Evolutionary conservation across 53 echinoderm and acorn worm genomes (phyloP).

Genomic region (Paracentrotus lividus): DNA sequence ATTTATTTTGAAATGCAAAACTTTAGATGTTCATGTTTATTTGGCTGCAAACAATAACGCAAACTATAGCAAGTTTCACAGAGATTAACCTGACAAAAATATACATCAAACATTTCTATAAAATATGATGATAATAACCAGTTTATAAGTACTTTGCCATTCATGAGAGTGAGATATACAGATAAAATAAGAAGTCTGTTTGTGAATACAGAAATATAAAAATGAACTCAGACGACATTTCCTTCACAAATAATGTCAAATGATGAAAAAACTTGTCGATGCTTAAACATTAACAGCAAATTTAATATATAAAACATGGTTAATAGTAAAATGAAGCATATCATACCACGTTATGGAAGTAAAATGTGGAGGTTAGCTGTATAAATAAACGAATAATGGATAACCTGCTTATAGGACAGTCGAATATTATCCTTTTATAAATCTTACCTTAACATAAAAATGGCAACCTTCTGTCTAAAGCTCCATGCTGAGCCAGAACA

Average conservation of each 20-base stretch:
- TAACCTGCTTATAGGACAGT: background rate
- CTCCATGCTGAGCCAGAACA: too few relatives aligned
- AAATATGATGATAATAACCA: background rate
- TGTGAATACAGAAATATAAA: constrained; percentile 21
- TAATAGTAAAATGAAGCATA: background rate
- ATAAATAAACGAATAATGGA: constrained; percentile 14
- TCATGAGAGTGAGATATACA: background rate
- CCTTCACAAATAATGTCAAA: background rate
- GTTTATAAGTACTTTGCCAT: background rate
- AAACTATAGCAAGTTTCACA: background rate
- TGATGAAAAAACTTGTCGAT: background rate
- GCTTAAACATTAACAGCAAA: background rate
- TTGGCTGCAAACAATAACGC: background rate
- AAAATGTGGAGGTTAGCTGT: background rate
- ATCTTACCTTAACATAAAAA: background rate
- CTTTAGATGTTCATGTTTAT: background rate
- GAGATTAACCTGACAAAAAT: background rate
- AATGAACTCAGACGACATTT: background rate
- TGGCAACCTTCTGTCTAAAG: too few relatives aligned
- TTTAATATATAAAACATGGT: background rate
- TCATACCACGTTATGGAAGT: background rate
- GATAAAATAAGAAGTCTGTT: background rate
- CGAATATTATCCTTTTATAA: background rate
- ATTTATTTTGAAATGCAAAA: too few relatives aligned
- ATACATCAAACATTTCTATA: background rate